These are phyloP conservation scores for Onychomys leucogaster DNA, from an alignment of 2,797 vertebrate genomes.

Conservation along the genomic window DNA sequence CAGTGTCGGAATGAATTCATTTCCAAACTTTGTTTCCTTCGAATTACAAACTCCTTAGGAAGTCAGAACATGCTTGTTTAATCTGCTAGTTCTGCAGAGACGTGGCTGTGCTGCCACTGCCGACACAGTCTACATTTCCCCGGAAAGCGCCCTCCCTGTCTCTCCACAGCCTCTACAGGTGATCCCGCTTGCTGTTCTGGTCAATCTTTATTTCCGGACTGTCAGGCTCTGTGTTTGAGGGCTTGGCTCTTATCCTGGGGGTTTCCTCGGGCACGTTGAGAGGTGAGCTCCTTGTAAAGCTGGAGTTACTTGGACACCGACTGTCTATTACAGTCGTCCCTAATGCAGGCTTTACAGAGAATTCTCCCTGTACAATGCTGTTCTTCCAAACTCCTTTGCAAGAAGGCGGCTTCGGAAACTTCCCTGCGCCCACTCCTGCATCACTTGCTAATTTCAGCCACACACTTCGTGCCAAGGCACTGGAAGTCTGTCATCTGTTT, in stretches of 20 bases:
- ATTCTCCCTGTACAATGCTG: not conserved
- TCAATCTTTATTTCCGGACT: not conserved
- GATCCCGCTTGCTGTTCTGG: not conserved
- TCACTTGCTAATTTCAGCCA: not conserved
- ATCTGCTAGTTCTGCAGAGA: not conserved
- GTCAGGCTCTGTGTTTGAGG: not conserved
- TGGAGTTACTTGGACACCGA: not conserved
- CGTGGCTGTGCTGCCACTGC: not conserved
- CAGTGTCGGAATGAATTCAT: constrained; percentile 50
- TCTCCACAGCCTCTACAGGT: not conserved
- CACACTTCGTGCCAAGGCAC: rapidly evolving
- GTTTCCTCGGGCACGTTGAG: not conserved
- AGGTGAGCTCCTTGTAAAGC: not conserved
- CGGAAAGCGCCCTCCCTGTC: too few relatives aligned
- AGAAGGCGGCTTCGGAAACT: not conserved
- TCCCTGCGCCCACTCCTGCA: rapidly evolving
- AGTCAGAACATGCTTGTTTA: not conserved
- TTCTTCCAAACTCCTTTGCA: not conserved
- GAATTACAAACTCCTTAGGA: constrained; percentile 32
- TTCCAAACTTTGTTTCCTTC: constrained; percentile 47
- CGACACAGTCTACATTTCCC: rapidly evolving
- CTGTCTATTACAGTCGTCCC: not conserved
- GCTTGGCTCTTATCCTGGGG: not conserved
- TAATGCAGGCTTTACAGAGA: not conserved
- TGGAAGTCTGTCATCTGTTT: not conserved